Evolutionary conservation across 2,888 invertebrate genomes (phyloP).

Genomic region (Oscheius sp.): DNA sequence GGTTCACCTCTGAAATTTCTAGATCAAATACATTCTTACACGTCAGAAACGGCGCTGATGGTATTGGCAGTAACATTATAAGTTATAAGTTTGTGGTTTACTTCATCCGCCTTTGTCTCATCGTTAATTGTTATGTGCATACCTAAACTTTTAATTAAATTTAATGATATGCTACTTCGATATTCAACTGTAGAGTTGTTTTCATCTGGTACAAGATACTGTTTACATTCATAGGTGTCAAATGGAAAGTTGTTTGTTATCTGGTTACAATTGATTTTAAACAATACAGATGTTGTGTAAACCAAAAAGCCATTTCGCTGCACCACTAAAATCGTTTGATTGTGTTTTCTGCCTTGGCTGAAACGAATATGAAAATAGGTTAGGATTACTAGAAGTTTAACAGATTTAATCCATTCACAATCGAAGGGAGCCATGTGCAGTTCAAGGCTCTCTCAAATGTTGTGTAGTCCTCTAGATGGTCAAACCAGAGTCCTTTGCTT

Average conservation of each 20-base stretch:
- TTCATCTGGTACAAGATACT: neutral
- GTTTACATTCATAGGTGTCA: constrained; percentile 8
- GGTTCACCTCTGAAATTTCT: too few relatives aligned
- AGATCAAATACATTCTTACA: too few relatives aligned
- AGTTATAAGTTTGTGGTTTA: too few relatives aligned
- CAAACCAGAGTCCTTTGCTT: neutral
- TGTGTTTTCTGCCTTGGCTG: neutral
- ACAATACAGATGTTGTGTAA: neutral
- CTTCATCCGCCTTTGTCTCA: too few relatives aligned
- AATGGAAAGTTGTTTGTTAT: constrained; percentile 9
- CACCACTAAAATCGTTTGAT: neutral
- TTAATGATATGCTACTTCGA: too few relatives aligned
- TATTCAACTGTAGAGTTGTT: neutral
- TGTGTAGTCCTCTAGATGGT: neutral
- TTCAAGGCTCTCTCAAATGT: neutral
- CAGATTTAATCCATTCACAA: neutral
- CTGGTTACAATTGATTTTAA: constrained; percentile 13
- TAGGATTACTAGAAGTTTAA: neutral
- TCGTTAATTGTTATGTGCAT: too few relatives aligned
- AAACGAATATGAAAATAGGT: neutral
- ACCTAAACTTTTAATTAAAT: too few relatives aligned
- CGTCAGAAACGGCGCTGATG: too few relatives aligned
- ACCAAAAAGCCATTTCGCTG: neutral
- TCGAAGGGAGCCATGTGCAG: neutral
- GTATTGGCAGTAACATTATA: too few relatives aligned